Conservation (phyloP, 2,797 vertebrate genomes). For the Pristis pectinata region DNA sequence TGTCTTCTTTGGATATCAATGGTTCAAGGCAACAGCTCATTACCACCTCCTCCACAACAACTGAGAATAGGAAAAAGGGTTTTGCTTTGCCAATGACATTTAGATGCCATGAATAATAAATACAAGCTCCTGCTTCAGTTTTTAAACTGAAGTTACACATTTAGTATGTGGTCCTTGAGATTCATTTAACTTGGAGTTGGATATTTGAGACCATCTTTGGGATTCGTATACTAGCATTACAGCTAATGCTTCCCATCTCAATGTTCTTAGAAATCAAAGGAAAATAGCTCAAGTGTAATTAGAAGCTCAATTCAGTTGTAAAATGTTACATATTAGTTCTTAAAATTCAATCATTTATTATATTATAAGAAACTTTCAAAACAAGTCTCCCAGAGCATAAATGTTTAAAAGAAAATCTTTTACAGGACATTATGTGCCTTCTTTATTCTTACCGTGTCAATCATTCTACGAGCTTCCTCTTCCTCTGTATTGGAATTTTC, state of each 20-base stretch:
- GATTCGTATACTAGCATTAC: background rate
- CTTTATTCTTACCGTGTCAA: slow-evolving; percentile 79
- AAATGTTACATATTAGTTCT: background rate
- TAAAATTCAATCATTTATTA: background rate
- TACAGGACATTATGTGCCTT: background rate
- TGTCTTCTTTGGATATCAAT: too few relatives aligned
- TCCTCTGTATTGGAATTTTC: slow-evolving; percentile 87
- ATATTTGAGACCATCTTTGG: background rate
- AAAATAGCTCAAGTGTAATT: background rate
- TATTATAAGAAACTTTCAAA: background rate
- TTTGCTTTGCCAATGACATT: too few relatives aligned
- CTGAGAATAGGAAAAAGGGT: too few relatives aligned
- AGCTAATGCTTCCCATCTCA: background rate
- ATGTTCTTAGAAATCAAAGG: background rate
- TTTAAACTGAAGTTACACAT: background rate
- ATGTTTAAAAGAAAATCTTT: background rate
- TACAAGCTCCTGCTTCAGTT: too few relatives aligned
- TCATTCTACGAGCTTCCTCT: slow-evolving; percentile 89
- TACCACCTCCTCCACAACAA: too few relatives aligned
- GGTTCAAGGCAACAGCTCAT: too few relatives aligned
- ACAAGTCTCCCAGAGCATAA: background rate
- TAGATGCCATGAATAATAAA: too few relatives aligned
- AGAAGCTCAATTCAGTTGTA: background rate
- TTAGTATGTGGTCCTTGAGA: background rate
- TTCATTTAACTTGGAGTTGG: background rate